Base-by-base conservation (phyloP, 2,888 invertebrate genomes). In the Eurytoma californica region DNA sequence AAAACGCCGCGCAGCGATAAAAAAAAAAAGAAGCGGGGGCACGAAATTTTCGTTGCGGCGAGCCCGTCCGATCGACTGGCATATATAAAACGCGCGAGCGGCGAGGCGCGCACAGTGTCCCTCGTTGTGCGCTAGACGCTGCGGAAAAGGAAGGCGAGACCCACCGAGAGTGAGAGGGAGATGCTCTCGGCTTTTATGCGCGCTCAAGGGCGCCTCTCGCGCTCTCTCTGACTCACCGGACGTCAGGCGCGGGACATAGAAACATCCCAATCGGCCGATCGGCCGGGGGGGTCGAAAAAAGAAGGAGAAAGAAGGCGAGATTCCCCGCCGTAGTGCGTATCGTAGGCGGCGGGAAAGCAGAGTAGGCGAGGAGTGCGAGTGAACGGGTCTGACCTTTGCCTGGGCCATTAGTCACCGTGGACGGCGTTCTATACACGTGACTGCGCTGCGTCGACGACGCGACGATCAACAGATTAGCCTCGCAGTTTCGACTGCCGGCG, bases 251-350 rank as follows among this genome's bases (percentile, higher is more conserved):
- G 72, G 79, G 77, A 84, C 84, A 84, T 86, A 86, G 87, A 86
- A 86, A 85, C 83, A 84, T 85, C 85, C 84, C 85, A 85, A 86
- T 86, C 86, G 86, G 39, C 39, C 39, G 83, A 84, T 83, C 82
- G 60, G 20, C 24, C 39, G 18, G 24, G 3, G 55, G 20, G 13
- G 13, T 18, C 57, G 57, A 55, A 3, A 20, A 12, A 67, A n/a
- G n/a, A 18, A 58, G 20, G 16, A 60, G 47, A 51, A 2, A 30
- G 14, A 12, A 9, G 18, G 1, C 39, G 39, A 39, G 39, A 39
- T 39, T 39, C 39, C 39, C 39, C 5, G 39, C 9, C 39, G 39
- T 47, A 55, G 16, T 39, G 28, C 49, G 18, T 51, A 20, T 53
- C n/a, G 51, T 66, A 18, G 63, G 60, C 28, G 28, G 28, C 53